A percentile compares a stretch with the other conserved stretches of the same genome.
phyloP scores from a whole-genome alignment of 2,888 invertebrate genomes.

The Conops quadrifasciatus region DNA sequence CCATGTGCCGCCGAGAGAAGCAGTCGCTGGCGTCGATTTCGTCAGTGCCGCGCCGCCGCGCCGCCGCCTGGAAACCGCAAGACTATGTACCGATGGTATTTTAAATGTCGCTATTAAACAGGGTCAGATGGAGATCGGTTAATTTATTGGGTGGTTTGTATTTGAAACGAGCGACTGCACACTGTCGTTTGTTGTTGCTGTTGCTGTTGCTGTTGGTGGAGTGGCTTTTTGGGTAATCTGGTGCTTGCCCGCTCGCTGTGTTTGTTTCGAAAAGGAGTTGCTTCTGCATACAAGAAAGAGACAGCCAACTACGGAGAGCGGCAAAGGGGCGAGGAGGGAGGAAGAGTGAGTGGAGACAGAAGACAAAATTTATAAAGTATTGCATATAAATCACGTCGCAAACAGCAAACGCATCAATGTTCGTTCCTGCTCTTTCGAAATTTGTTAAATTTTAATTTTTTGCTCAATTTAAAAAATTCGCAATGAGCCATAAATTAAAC shows the following conservation, averaged over 20 bases:
- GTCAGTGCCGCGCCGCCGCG: background rate
- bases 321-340: too few species aligned
- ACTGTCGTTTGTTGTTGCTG: background rate
- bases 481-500: conserved; percentile 45
- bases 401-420: background rate
- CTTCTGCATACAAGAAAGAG: background rate
- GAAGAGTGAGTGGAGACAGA: too few species aligned
- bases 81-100: conserved; percentile 61
- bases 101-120: conserved; percentile 57
- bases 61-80: conserved; percentile 51
- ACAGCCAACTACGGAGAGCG: background rate
- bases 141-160: conserved; percentile 57
- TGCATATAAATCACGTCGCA: conserved; percentile 23
- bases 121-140: conserved; percentile 53
- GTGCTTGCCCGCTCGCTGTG: conserved; percentile 45
- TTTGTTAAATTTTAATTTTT: conserved; percentile 54
- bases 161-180: conserved; percentile 6
- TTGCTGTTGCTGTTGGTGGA: background rate
- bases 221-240: too few species aligned
- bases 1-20: background rate
- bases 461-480: conserved; percentile 57
- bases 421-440: background rate
- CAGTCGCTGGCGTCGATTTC: background rate
- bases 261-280: conserved; percentile 2
- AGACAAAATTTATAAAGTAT: background rate